Percentiles rank a stretch among this genome's conserved stretches.
Conservation (phyloP, 1,140 invertebrate genomes). For the Trissolcus basalis region DNA sequence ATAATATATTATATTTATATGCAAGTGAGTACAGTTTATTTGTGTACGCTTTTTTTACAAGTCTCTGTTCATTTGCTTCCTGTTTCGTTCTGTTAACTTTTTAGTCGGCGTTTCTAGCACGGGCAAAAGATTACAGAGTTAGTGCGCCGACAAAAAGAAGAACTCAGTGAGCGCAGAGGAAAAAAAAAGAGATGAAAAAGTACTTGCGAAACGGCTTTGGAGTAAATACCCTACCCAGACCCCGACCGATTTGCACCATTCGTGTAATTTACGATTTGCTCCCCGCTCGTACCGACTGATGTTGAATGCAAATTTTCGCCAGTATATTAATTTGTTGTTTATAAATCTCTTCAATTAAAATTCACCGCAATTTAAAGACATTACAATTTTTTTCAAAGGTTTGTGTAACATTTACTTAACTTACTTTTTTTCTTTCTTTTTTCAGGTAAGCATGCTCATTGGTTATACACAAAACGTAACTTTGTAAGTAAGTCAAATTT, state of each 20-base stretch:
- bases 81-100: constrained; percentile 13
- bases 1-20: background rate
- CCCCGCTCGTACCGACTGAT: no score
- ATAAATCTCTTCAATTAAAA: no score
- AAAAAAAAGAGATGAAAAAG: constrained; percentile 30
- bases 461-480: no score
- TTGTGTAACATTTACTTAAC: background rate
- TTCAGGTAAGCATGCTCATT: constrained; percentile 17
- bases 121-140: constrained; percentile 61
- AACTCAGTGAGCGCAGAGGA: constrained; percentile 27
- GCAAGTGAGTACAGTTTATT: background rate
- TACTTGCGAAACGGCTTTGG: constrained; percentile 21
- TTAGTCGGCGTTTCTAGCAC: constrained; percentile 15
- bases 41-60: background rate
- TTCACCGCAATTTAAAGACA: no score
- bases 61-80: constrained; percentile 22
- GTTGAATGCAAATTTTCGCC: no score
- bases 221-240: constrained; percentile 18
- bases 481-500: no score
- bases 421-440: constrained; percentile 2
- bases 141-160: constrained; percentile 47
- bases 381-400: no score
- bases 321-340: no score
- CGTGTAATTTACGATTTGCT: constrained; percentile 14
- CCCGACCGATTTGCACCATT: constrained; percentile 25